Evolutionary conservation across 1,140 invertebrate species (phyloP).

Genomic region (Dreissena polymorpha): DNA sequence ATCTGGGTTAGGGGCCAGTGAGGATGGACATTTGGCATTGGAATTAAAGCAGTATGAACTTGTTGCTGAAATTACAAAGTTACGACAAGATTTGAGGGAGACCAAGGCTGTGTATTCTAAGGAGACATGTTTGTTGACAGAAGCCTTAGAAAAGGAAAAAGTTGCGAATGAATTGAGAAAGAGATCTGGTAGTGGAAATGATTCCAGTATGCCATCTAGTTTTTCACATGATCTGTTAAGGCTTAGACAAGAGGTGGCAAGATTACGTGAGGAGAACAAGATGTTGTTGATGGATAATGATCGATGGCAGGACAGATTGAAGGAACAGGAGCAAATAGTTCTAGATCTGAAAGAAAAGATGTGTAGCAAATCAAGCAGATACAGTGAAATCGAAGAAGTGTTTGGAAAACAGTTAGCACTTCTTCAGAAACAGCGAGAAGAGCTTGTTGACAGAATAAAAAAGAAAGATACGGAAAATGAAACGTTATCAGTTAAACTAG

Average conservation of each 20-base stretch:
- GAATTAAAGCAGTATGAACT: conserved; percentile 65
- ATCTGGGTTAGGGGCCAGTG: conserved; percentile 46
- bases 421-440: conserved; percentile 72
- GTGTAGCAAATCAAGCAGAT: conserved; percentile 33
- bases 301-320: conserved; percentile 60
- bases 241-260: conserved; percentile 61
- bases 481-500: conserved; percentile 55
- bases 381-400: conserved; percentile 54
- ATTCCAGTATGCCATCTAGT: conserved; percentile 36
- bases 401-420: conserved; percentile 70
- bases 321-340: conserved; percentile 71
- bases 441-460: conserved; percentile 67
- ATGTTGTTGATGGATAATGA: conserved; percentile 69
- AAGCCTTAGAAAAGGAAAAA: conserved; percentile 68
- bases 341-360: conserved; percentile 61
- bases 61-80: conserved; percentile 66
- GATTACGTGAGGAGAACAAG: conserved; percentile 66
- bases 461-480: conserved; percentile 56
- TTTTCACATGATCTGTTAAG: conserved; percentile 50
- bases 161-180: conserved; percentile 27
- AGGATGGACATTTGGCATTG: conserved; percentile 54
- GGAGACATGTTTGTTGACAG: conserved; percentile 70
- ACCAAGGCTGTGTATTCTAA: conserved; percentile 72
- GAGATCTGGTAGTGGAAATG: conserved; percentile 14
- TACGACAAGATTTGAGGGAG: conserved; percentile 66